phyloP scores from a whole-genome alignment of 1,140 invertebrate genomes.

The Oryzaephilus surinamensis region DNA sequence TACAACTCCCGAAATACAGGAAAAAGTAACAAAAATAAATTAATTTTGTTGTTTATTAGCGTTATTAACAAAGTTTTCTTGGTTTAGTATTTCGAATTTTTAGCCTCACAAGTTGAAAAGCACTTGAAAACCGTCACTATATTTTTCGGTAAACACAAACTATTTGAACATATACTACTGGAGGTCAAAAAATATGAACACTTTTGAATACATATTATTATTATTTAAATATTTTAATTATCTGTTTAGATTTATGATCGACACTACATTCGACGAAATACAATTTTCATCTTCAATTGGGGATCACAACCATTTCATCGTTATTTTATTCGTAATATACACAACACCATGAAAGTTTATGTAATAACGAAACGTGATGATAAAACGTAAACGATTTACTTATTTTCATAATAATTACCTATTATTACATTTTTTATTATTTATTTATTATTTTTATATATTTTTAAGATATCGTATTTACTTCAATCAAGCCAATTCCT shows the following conservation, averaged over 20 bases:
- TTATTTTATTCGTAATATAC: conserved; percentile 27
- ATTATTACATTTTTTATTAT: no score
- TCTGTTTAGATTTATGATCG: conserved; percentile 22
- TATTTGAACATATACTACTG: conserved; percentile 22
- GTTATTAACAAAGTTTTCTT: not conserved
- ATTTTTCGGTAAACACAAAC: conserved; percentile 16
- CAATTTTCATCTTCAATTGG: conserved; percentile 32
- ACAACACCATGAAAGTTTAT: conserved; percentile 30
- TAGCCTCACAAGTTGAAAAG: conserved; percentile 15
- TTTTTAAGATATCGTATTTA: conserved; percentile 46
- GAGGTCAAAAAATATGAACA: conserved; percentile 11
- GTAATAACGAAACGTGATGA: conserved; percentile 45
- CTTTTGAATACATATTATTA: not conserved
- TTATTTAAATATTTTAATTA: conserved; percentile 2
- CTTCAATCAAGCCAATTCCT: conserved; percentile 52
- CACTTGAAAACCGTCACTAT: conserved; percentile 11
- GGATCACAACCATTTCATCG: conserved; percentile 16
- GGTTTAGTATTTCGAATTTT: conserved; percentile 20
- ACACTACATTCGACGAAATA: conserved; percentile 28
- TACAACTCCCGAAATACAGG: conserved; percentile 14
- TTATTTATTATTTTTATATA: not conserved
- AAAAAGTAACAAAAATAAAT: conserved; percentile 14
- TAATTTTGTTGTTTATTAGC: not conserved
- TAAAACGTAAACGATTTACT: conserved; percentile 38
- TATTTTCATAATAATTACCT: no score